phyloP scores from a whole-genome alignment of 2,113 vertebrate genomes.

The Phrynosoma blainvillii region DNA sequence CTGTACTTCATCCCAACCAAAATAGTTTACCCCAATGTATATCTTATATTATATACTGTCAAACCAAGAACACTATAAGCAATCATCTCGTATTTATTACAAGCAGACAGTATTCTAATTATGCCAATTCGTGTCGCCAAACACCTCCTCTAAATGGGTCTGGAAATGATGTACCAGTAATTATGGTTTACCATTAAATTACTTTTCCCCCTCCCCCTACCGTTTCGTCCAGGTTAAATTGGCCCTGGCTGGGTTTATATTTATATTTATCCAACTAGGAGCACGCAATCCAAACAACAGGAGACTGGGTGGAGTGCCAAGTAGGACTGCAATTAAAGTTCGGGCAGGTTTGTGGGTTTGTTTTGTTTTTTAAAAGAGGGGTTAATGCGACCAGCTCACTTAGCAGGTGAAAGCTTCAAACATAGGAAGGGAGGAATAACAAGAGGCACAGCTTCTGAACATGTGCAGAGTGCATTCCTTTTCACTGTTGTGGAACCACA shows the following conservation, averaged over 20 bases:
- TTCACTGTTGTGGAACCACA: constrained; percentile 63
- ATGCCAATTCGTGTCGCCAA: constrained; percentile 69
- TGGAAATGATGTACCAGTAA: constrained; percentile 77
- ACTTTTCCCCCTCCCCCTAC: constrained; percentile 39
- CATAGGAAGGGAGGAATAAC: not conserved
- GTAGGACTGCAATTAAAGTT: constrained; percentile 71
- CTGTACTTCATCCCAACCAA: constrained; percentile 54
- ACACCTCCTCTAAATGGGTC: constrained; percentile 72
- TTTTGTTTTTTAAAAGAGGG: constrained; percentile 17
- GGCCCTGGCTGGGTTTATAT: constrained; percentile 76
- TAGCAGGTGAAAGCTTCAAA: constrained; percentile 18
- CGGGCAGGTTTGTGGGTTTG: constrained; percentile 62
- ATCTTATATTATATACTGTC: constrained; percentile 40
- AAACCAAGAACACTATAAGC: constrained; percentile 59
- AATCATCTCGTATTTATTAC: constrained; percentile 69
- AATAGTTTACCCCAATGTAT: constrained; percentile 40
- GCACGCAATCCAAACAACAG: constrained; percentile 73
- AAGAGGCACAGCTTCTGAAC: not conserved
- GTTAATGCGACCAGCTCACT: constrained; percentile 50
- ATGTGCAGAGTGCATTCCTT: not conserved
- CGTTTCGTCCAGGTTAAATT: constrained; percentile 67
- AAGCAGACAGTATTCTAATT: constrained; percentile 73
- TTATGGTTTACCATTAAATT: constrained; percentile 84
- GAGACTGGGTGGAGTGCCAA: constrained; percentile 64
- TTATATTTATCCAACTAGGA: constrained; percentile 72